Evolutionary conservation across 2,113 vertebrate genomes (phyloP).

Genomic region (Zosterops lateralis): DNA sequence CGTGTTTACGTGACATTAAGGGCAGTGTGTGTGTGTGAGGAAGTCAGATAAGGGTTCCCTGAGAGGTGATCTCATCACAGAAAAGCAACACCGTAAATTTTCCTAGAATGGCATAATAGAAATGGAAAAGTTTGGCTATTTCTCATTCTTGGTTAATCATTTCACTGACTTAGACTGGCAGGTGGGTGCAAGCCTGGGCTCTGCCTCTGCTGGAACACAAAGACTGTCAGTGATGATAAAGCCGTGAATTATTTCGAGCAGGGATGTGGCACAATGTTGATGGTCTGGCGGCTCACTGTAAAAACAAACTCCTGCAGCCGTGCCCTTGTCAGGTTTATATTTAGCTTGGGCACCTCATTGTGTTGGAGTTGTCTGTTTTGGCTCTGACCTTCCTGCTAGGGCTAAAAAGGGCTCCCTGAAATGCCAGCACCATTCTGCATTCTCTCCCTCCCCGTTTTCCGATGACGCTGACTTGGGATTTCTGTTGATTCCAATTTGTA

Average conservation of each 20-base stretch:
- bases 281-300: not conserved
- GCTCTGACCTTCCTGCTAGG: constrained; percentile 43
- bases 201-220: constrained; percentile 11
- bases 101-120: not conserved
- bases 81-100: not conserved
- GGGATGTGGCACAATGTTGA: not conserved
- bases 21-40: not conserved
- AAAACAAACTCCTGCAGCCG: constrained; percentile 21
- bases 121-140: not conserved
- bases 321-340: not conserved
- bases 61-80: not conserved
- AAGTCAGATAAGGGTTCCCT: not conserved
- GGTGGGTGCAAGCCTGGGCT: not conserved
- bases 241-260: constrained; percentile 10
- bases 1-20: not conserved
- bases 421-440: not conserved
- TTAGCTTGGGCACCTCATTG: constrained; percentile 30
- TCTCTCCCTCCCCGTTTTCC: not conserved
- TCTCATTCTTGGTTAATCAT: not conserved
- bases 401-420: constrained; percentile 34
- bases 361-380: constrained; percentile 11
- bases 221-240: constrained; percentile 25
- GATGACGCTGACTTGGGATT: not conserved
- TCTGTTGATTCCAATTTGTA: not conserved
- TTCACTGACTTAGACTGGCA: not conserved